Conservation (phyloP, 2,888 invertebrate species). For the Lymantria monacha region DNA sequence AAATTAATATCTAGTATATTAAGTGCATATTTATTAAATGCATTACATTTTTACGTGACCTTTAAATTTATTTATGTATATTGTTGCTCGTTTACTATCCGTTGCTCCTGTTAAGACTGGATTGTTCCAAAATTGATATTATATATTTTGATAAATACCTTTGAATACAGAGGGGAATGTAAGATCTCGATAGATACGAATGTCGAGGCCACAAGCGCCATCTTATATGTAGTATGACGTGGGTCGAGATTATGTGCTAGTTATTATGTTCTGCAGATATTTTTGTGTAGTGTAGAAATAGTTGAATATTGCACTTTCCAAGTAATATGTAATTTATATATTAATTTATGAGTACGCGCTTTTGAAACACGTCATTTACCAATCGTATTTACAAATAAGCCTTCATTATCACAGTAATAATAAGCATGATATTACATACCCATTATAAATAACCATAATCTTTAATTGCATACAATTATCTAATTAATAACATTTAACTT, state of each 20-base stretch:
- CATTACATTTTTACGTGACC: no score
- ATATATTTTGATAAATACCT: constrained; percentile 8
- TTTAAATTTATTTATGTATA: no score
- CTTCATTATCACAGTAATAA: no score
- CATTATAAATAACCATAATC: no score
- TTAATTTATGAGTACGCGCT: constrained; percentile 9
- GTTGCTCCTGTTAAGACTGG: constrained; percentile 32
- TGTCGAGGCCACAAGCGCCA: constrained; percentile 29
- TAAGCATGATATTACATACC: no score
- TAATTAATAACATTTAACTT: no score
- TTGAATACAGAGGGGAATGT: constrained; percentile 6
- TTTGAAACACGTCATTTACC: no score
- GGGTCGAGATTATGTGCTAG: constrained; percentile 25
- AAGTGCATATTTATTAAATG: not conserved
- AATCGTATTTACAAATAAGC: no score
- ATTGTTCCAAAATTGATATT: constrained; percentile 13
- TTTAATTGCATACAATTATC: no score
- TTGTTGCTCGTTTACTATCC: no score
- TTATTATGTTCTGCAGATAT: constrained; percentile 28
- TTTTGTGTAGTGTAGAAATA: constrained; percentile 26
- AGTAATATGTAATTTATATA: constrained; percentile 12
- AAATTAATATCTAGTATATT: not conserved
- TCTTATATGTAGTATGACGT: constrained; percentile 24
- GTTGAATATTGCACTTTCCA: constrained; percentile 23
- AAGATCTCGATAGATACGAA: constrained; percentile 11